These are phyloP conservation scores for Nylanderia fulva DNA, from an alignment of 1,140 invertebrate genomes.

Conservation along the genomic window DNA sequence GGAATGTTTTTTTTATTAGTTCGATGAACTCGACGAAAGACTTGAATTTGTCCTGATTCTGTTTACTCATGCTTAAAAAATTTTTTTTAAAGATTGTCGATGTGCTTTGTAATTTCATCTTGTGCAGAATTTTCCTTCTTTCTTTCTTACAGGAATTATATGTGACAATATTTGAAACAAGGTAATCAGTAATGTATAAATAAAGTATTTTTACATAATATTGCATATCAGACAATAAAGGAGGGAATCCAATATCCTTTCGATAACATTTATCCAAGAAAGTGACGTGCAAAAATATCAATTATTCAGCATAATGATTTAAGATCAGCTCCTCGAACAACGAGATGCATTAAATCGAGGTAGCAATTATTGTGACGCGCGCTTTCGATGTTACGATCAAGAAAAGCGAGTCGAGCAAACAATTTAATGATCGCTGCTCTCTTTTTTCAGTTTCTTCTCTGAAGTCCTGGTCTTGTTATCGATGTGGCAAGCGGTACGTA, in stretches of 20 bases:
- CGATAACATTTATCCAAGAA: neutral
- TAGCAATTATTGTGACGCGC: neutral
- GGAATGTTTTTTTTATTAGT: neutral
- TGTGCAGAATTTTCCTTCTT: neutral
- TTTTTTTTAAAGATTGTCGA: neutral
- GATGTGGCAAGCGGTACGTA: constrained; percentile 84
- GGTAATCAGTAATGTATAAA: neutral
- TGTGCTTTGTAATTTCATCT: neutral
- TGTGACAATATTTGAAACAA: neutral
- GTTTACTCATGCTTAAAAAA: neutral
- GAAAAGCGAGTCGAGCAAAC: neutral
- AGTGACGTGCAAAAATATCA: neutral
- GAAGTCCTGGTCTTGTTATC: constrained; percentile 78
- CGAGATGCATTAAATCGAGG: constrained; percentile 9
- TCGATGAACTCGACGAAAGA: too few species aligned
- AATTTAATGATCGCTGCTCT: constrained; percentile 35
- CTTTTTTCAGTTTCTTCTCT: constrained; percentile 52
- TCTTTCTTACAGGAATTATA: neutral
- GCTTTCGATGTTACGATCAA: constrained; percentile 40
- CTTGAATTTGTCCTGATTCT: neutral
- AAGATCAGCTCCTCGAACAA: constrained; percentile 6
- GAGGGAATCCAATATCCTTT: neutral
- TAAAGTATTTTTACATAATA: constrained; percentile 1
- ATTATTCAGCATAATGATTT: constrained; percentile 6
- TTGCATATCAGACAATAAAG: neutral